phyloP scores from a whole-genome alignment of 2,888 invertebrate genomes.

The Sclerodermus sp. region DNA sequence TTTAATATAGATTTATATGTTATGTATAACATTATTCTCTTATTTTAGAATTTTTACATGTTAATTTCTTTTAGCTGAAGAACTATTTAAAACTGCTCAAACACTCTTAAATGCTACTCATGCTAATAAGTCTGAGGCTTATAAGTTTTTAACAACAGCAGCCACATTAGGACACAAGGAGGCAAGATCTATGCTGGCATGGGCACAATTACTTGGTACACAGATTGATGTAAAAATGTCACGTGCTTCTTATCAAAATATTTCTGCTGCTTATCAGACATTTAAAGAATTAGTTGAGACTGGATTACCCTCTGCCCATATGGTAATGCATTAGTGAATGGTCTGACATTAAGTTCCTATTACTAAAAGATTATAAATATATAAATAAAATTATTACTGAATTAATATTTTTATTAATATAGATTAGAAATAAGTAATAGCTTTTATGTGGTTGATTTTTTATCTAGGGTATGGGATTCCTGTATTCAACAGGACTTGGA shows the following conservation, averaged over 20 bases:
- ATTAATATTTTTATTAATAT: background rate
- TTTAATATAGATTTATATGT: too few species aligned
- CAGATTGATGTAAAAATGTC: slow-evolving; percentile 59
- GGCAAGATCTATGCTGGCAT: slow-evolving; percentile 83
- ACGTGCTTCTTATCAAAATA: slow-evolving; percentile 65
- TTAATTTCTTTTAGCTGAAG: slow-evolving; percentile 65
- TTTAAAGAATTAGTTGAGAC: slow-evolving; percentile 75
- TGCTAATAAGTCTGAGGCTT: slow-evolving; percentile 74
- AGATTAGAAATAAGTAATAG: slow-evolving; percentile 3
- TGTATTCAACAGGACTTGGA: slow-evolving; percentile 80
- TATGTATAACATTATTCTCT: background rate
- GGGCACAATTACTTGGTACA: slow-evolving; percentile 85
- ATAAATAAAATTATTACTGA: slow-evolving; percentile 2
- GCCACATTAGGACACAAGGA: slow-evolving; percentile 79
- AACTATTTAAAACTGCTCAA: slow-evolving; percentile 73
- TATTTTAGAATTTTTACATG: background rate
- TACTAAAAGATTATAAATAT: too few species aligned
- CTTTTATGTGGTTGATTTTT: slow-evolving; percentile 27
- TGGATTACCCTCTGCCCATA: slow-evolving; percentile 87
- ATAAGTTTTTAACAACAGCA: slow-evolving; percentile 75
- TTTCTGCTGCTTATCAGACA: slow-evolving; percentile 72
- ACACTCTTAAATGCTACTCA: slow-evolving; percentile 71
- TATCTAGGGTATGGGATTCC: slow-evolving; percentile 84
- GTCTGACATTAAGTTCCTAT: too few species aligned
- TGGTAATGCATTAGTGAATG: too few species aligned